A percentile compares a stretch with the other conserved stretches of the same genome.
Conservation (phyloP, 2,888 invertebrate genomes). For the Gerris lacustris region DNA sequence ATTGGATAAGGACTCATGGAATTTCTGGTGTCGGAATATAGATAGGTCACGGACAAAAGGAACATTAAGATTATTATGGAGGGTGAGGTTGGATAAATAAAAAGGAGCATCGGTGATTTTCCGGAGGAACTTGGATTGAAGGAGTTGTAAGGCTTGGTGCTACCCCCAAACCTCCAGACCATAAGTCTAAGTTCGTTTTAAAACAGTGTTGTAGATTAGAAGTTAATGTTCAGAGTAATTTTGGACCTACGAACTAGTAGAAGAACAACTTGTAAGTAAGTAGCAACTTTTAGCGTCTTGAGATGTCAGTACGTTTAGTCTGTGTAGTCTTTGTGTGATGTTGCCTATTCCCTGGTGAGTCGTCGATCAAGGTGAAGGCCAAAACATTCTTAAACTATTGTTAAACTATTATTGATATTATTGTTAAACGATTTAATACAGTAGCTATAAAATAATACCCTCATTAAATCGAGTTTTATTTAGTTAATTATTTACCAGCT, state of each 20-base stretch:
- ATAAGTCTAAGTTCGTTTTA: neutral
- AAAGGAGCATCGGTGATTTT: slow-evolving; percentile 2
- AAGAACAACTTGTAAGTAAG: too few relatives aligned
- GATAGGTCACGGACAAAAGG: neutral
- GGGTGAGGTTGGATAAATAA: neutral
- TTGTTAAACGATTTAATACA: too few relatives aligned
- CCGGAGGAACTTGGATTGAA: slow-evolving; percentile 1
- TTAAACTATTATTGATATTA: too few relatives aligned
- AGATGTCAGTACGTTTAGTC: slow-evolving; percentile 20
- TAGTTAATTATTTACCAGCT: too few relatives aligned
- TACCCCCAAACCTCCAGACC: too few relatives aligned
- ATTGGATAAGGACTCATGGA: neutral
- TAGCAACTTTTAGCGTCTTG: neutral
- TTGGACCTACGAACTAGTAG: neutral
- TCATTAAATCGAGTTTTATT: too few relatives aligned
- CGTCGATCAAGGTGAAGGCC: slow-evolving; percentile 23
- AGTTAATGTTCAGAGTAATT: neutral
- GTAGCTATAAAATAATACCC: too few relatives aligned
- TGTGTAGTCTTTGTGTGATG: slow-evolving; percentile 27
- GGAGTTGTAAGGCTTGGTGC: too few relatives aligned
- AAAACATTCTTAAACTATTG: slow-evolving; percentile 21
- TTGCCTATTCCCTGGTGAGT: slow-evolving; percentile 26
- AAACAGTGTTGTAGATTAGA: neutral
- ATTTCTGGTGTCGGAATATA: neutral
- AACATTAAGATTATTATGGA: too few relatives aligned